A percentile compares a stretch with the other conserved stretches of the same genome.
Evolutionary conservation across 2,113 vertebrate species (phyloP).

Genomic region (Sciurus niger): DNA sequence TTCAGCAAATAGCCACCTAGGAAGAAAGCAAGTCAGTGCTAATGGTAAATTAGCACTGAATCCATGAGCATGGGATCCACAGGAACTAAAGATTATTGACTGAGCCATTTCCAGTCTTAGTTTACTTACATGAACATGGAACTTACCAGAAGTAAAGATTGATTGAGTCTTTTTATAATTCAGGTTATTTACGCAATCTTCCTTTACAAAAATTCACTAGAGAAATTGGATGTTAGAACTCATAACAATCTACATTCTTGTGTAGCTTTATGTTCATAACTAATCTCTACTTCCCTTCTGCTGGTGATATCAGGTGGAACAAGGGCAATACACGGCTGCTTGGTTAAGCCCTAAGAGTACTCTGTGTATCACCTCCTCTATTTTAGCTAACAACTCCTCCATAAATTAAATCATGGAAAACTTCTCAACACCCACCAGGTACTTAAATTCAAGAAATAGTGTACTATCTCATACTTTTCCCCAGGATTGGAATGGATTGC

Average conservation of each 20-base stretch:
- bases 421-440: background rate
- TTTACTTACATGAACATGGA: background rate
- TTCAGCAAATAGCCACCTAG: background rate
- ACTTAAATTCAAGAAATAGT: background rate
- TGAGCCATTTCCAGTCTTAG: background rate
- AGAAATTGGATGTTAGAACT: background rate
- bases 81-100: background rate
- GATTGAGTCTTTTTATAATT: background rate
- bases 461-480: background rate
- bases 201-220: background rate
- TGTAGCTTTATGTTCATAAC: background rate
- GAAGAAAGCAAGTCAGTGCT: constrained; percentile 47
- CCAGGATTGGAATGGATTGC: background rate
- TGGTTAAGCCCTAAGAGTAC: background rate
- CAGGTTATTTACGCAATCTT: background rate
- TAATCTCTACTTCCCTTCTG: background rate
- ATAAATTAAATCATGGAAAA: background rate
- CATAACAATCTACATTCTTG: background rate
- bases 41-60: background rate
- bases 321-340: background rate
- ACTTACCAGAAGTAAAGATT: background rate
- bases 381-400: background rate
- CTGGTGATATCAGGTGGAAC: background rate
- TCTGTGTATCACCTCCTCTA: background rate
- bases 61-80: background rate